Percentiles rank a stretch among this genome's conserved stretches.
These are phyloP conservation scores for Rhea americana DNA, from an alignment of 2,113 vertebrate genomes.

Conservation along the genomic window DNA sequence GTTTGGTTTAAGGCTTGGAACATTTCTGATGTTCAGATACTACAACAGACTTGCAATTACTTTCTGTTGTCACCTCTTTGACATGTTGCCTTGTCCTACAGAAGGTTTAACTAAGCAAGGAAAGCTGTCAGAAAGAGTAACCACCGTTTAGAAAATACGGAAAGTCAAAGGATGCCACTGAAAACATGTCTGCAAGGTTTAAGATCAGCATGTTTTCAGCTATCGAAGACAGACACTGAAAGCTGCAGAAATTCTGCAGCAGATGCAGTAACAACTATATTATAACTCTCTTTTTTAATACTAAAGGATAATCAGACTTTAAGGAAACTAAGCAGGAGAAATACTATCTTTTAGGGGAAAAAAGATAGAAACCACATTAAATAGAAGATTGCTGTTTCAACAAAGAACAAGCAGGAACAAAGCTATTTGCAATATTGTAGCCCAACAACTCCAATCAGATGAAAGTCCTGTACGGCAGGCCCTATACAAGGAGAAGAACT, in stretches of 20 bases:
- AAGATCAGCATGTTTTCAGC: background rate
- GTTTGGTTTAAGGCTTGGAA: constrained; percentile 65
- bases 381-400: background rate
- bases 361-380: background rate
- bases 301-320: background rate
- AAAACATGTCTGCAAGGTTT: constrained; percentile 1
- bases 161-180: background rate
- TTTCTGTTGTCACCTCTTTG: constrained; percentile 3
- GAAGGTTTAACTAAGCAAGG: constrained; percentile 13
- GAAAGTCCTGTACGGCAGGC: background rate
- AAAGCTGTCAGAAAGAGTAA: background rate
- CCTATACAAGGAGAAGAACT: background rate
- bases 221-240: background rate
- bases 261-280: background rate
- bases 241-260: background rate
- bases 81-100: background rate
- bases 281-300: background rate
- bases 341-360: background rate
- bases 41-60: background rate
- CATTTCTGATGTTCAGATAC: background rate
- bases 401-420: background rate
- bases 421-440: background rate
- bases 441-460: background rate
- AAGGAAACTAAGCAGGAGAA: background rate
- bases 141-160: background rate